These are phyloP conservation scores for Lumbricus terrestris DNA, from an alignment of 2,888 invertebrate genomes.

Conservation along the genomic window DNA sequence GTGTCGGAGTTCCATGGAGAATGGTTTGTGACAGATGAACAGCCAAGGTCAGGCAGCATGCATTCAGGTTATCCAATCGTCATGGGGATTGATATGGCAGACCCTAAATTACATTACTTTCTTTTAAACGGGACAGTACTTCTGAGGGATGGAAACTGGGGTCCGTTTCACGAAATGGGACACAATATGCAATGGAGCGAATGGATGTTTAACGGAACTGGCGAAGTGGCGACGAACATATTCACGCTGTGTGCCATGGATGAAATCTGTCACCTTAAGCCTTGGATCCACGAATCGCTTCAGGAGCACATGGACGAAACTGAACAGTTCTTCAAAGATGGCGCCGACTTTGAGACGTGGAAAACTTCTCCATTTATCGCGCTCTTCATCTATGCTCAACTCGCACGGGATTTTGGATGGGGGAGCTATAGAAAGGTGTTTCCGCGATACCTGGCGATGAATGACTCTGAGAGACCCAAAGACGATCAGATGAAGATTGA, in stretches of 20 bases:
- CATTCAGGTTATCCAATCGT: conserved; percentile 45
- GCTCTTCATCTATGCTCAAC: conserved; percentile 40
- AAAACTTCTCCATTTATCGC: conserved; percentile 31
- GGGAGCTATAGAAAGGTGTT: conserved; percentile 38
- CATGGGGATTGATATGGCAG: conserved; percentile 39
- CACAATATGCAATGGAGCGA: conserved; percentile 42
- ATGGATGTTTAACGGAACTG: conserved; percentile 43
- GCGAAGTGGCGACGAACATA: conserved; percentile 42
- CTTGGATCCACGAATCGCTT: conserved; percentile 40
- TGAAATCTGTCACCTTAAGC: conserved; percentile 26
- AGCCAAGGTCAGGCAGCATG: conserved; percentile 40
- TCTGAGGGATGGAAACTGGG: conserved; percentile 38
- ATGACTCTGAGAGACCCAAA: conserved; percentile 10
- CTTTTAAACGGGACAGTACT: conserved; percentile 30
- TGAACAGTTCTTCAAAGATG: conserved; percentile 36
- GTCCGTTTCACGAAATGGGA: conserved; percentile 44
- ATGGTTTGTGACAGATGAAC: conserved; percentile 39
- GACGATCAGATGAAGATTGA: conserved; percentile 39
- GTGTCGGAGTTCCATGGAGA: conserved; percentile 12
- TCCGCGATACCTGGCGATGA: conserved; percentile 6
- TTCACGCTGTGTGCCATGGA: conserved; percentile 43
- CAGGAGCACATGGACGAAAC: conserved; percentile 13
- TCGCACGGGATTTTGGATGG: conserved; percentile 40
- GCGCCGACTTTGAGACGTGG: conserved; percentile 37
- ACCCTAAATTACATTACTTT: conserved; percentile 33